These are phyloP conservation scores for Rhogogaster chlorosoma DNA, from an alignment of 2,888 invertebrate genomes.

Conservation along the genomic window DNA sequence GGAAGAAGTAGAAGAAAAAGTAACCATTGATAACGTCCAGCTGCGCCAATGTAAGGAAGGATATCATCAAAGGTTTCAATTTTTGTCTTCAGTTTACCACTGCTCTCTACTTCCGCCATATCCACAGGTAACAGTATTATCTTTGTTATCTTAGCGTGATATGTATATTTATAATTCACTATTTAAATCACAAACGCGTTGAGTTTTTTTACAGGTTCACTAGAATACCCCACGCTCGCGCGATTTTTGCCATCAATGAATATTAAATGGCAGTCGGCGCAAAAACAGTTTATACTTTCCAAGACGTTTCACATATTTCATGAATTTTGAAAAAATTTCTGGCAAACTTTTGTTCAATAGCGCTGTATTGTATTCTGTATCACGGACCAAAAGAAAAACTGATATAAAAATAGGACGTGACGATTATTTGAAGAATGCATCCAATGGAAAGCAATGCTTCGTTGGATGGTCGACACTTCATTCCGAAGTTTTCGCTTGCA, in stretches of 20 bases:
- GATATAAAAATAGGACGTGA: not conserved
- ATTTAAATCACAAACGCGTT: not conserved
- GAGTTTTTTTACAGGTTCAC: not conserved
- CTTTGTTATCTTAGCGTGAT: slow-evolving; percentile 5
- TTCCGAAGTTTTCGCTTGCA: not conserved
- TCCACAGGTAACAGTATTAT: slow-evolving; percentile 71
- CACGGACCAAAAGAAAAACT: not conserved
- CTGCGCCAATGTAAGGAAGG: slow-evolving; percentile 74
- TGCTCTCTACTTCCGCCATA: slow-evolving; percentile 67
- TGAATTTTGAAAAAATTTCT: not conserved
- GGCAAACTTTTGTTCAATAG: not conserved
- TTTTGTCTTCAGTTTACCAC: slow-evolving; percentile 58
- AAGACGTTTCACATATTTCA: not conserved
- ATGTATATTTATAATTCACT: slow-evolving; percentile 14
- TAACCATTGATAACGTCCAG: slow-evolving; percentile 74
- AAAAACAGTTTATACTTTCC: not conserved
- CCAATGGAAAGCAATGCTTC: not conserved
- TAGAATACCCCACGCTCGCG: not conserved
- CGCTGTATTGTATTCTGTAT: not conserved
- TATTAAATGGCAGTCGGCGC: not conserved
- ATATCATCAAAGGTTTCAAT: slow-evolving; percentile 75
- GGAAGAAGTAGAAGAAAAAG: slow-evolving; percentile 74
- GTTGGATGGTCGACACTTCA: not conserved
- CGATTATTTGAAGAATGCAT: not conserved
- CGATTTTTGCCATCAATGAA: not conserved